These are phyloP conservation scores for Brachystomella parvula DNA, from an alignment of 1,140 invertebrate genomes.

Conservation along the genomic window DNA sequence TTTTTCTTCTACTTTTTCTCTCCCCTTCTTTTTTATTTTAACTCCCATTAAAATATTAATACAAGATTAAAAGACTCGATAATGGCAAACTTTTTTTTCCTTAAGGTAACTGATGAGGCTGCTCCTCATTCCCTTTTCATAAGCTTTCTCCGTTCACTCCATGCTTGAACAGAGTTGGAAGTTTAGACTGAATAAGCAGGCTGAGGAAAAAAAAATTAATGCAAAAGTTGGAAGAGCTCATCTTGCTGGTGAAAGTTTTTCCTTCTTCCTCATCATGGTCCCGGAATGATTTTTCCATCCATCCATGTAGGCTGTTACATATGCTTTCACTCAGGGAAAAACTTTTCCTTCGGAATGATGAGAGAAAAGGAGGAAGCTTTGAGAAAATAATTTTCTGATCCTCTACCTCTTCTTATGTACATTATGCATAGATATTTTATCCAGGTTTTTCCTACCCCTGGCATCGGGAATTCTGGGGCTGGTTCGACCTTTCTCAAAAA, in stretches of 20 bases:
- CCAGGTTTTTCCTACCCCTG: background rate
- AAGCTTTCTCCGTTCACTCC: background rate
- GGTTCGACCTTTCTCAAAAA: background rate
- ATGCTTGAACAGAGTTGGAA: background rate
- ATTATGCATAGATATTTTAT: conserved; percentile 10
- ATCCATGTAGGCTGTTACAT: conserved; percentile 6
- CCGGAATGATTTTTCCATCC: conserved; percentile 6
- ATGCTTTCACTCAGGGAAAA: conserved; percentile 3
- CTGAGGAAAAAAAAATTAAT: conserved; percentile 3
- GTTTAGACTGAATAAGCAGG: too few species aligned
- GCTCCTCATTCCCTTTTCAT: background rate
- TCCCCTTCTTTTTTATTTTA: background rate
- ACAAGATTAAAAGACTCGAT: conserved; percentile 10
- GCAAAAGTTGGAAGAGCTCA: conserved; percentile 5
- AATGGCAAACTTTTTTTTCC: conserved; percentile 4
- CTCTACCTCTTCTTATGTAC: background rate
- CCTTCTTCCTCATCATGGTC: background rate
- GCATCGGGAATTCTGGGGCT: background rate
- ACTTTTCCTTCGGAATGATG: background rate
- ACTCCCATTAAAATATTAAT: conserved; percentile 11
- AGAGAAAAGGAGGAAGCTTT: background rate
- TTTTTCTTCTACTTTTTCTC: background rate
- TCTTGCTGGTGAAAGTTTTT: background rate
- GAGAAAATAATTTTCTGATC: background rate
- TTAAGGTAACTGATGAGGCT: conserved; percentile 8